Conservation (phyloP, 2,797 vertebrate species). For the Oceanodroma leucorhoa region DNA sequence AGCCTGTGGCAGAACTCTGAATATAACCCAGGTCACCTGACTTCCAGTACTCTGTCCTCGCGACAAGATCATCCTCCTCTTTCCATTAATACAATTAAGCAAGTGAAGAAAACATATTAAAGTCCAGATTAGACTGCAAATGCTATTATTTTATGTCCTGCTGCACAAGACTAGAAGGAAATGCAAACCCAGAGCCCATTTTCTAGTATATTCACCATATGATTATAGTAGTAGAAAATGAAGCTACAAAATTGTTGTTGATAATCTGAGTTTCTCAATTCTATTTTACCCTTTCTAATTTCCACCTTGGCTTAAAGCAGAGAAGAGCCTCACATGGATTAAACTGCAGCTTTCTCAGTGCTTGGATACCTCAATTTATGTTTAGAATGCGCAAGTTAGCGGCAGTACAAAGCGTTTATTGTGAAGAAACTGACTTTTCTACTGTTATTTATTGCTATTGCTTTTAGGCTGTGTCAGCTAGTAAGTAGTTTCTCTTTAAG, state of each 20-base stretch:
- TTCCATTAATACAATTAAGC: slow-evolving; percentile 53
- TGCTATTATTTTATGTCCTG: slow-evolving; percentile 34
- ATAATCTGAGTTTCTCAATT: not conserved
- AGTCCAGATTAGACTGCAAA: slow-evolving; percentile 9
- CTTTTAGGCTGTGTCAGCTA: not conserved
- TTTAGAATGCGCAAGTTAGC: not conserved
- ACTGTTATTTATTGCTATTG: not conserved
- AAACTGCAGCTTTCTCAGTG: not conserved
- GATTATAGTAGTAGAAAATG: not conserved
- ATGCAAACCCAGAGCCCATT: not conserved
- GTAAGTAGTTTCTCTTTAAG: not conserved
- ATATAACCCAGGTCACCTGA: slow-evolving; percentile 52
- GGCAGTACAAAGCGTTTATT: not conserved
- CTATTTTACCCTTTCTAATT: not conserved
- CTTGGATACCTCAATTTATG: not conserved
- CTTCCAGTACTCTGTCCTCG: slow-evolving; percentile 32
- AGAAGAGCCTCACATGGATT: not conserved
- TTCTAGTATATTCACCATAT: not conserved
- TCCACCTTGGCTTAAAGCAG: not conserved
- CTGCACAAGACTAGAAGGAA: slow-evolving; percentile 18
- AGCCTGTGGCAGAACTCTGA: slow-evolving; percentile 50
- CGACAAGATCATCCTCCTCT: not conserved
- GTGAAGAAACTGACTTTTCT: not conserved
- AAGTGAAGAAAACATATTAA: slow-evolving; percentile 32
- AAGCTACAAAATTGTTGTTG: not conserved